Conservation (phyloP, 2,888 invertebrate species). For the Ceriagrion tenellum region DNA sequence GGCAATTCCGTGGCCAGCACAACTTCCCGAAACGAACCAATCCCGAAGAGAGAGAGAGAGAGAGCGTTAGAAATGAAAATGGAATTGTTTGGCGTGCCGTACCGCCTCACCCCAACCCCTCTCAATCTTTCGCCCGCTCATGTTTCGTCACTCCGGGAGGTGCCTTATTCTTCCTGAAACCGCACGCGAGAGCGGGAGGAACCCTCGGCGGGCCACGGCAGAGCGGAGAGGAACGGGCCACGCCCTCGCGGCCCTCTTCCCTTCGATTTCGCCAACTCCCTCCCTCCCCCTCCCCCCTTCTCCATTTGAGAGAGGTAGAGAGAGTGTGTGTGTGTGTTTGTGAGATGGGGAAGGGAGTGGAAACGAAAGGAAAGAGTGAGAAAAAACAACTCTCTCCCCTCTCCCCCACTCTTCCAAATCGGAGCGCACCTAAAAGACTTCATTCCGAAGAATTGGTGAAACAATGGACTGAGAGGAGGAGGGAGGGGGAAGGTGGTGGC, state of each 20-base stretch:
- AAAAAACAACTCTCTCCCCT: too few relatives aligned
- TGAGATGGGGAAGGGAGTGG: too few relatives aligned
- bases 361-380: too few relatives aligned
- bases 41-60: too few relatives aligned
- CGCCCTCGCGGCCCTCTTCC: not conserved
- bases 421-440: too few relatives aligned
- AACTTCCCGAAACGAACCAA: too few relatives aligned
- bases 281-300: not conserved
- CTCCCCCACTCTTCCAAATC: too few relatives aligned
- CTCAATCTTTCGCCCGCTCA: not conserved
- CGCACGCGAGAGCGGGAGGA: not conserved
- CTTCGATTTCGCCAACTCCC: not conserved
- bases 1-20: too few relatives aligned
- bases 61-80: too few relatives aligned
- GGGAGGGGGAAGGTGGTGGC: not conserved
- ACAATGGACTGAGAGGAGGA: not conserved
- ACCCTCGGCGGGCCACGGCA: not conserved
- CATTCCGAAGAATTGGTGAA: not conserved
- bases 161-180: not conserved
- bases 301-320: not conserved
- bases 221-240: not conserved
- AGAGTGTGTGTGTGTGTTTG: too few relatives aligned
- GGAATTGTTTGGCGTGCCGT: too few relatives aligned
- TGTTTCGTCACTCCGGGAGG: not conserved
- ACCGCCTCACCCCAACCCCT: too few relatives aligned